A percentile compares a stretch with the other conserved stretches of the same genome.
phyloP scores from a whole-genome alignment of 2,113 vertebrate species.

The Lipotes vexillifer region DNA sequence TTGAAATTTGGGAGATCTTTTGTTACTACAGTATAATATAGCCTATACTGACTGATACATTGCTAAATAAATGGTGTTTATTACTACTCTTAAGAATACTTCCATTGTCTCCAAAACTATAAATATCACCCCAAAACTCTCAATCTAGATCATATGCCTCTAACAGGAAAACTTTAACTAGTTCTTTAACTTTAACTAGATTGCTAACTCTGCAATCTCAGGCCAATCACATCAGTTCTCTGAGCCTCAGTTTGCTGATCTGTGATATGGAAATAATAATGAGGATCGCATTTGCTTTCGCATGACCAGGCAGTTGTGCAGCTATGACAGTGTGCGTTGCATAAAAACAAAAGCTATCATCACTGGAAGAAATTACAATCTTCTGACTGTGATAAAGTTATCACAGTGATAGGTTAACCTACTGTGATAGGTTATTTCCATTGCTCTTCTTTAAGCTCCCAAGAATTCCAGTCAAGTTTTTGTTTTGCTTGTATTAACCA shows the following conservation, averaged over 20 bases:
- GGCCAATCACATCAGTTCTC: neutral
- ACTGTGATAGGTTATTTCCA: conserved; percentile 29
- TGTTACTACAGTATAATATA: neutral
- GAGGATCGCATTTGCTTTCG: neutral
- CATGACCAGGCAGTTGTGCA: neutral
- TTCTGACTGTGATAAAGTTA: neutral
- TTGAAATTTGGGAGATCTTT: neutral
- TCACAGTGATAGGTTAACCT: too few species aligned
- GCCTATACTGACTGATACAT: neutral
- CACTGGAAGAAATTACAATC: neutral
- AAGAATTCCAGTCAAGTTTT: neutral
- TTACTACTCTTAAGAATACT: neutral
- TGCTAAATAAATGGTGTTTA: neutral
- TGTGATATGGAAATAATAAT: neutral
- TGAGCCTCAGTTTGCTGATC: neutral
- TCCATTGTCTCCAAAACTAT: neutral
- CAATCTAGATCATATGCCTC: neutral
- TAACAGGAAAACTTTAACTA: neutral
- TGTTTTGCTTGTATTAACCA: neutral
- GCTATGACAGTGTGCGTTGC: neutral
- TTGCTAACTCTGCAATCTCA: neutral
- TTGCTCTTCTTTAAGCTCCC: neutral
- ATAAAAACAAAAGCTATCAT: neutral
- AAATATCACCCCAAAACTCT: neutral
- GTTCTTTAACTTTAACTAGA: neutral